Evolutionary conservation across 2,888 invertebrate species (phyloP).

Genomic region (Meiosimyza platycephala): DNA sequence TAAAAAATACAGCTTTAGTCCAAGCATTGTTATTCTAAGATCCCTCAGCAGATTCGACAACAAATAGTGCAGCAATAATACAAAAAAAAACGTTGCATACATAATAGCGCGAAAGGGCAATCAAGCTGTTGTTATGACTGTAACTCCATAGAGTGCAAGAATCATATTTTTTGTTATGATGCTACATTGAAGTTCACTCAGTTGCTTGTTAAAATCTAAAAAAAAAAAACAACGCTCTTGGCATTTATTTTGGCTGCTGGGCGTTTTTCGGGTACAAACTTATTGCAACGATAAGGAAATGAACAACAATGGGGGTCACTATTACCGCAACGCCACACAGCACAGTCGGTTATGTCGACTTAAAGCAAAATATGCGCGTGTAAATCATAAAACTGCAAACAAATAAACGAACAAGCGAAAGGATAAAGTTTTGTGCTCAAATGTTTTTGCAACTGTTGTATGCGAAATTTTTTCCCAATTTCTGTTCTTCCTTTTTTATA

Average conservation of each 20-base stretch:
- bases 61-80: too few relatives aligned
- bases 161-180: neutral
- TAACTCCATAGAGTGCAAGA: slow-evolving; percentile 16
- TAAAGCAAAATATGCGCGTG: neutral
- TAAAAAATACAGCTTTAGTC: too few relatives aligned
- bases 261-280: neutral
- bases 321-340: neutral
- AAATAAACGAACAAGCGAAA: slow-evolving; percentile 6
- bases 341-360: neutral
- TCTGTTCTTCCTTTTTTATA: neutral
- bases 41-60: too few relatives aligned
- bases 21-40: too few relatives aligned
- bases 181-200: too few relatives aligned
- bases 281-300: neutral
- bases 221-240: too few relatives aligned
- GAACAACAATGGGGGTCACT: neutral
- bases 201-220: too few relatives aligned
- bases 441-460: neutral
- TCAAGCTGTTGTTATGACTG: slow-evolving; percentile 33
- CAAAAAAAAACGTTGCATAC: slow-evolving; percentile 31
- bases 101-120: slow-evolving; percentile 30
- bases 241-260: neutral
- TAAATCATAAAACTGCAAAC: slow-evolving; percentile 31
- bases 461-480: neutral
- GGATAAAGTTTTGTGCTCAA: slow-evolving; percentile 23